Percentiles rank a stretch among this genome's conserved stretches.
These are phyloP conservation scores for Quadriops clusia DNA, from an alignment of 2,888 invertebrate genomes.

Conservation along the genomic window DNA sequence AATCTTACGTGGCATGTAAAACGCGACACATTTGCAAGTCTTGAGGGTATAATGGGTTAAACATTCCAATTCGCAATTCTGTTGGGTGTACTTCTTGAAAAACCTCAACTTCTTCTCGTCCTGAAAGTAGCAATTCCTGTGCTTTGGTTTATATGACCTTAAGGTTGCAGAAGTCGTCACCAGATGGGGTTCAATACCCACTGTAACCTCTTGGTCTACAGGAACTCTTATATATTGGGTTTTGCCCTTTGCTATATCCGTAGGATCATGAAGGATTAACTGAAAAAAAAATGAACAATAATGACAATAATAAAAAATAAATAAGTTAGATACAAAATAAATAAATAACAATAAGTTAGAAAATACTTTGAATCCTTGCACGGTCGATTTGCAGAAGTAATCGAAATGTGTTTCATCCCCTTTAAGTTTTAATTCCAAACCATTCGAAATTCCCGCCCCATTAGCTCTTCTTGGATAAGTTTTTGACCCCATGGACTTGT, in stretches of 20 bases:
- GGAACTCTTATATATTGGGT: slow-evolving; percentile 61
- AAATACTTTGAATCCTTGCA: slow-evolving; percentile 67
- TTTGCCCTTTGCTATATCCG: slow-evolving; percentile 53
- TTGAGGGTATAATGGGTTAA: slow-evolving; percentile 52
- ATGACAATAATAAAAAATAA: slow-evolving; percentile 43
- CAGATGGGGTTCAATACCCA: slow-evolving; percentile 62
- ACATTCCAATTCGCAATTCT: slow-evolving; percentile 63
- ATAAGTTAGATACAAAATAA: not conserved
- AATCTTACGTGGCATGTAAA: slow-evolving; percentile 51
- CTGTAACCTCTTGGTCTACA: slow-evolving; percentile 56
- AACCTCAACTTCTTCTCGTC: slow-evolving; percentile 50
- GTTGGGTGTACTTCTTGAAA: slow-evolving; percentile 59
- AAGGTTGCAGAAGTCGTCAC: slow-evolving; percentile 60
- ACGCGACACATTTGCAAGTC: slow-evolving; percentile 56
- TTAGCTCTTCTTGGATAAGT: slow-evolving; percentile 58
- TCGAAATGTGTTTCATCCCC: slow-evolving; percentile 51
- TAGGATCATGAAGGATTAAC: slow-evolving; percentile 57
- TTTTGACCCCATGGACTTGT: slow-evolving; percentile 35
- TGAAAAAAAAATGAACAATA: too few species aligned
- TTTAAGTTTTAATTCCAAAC: slow-evolving; percentile 49
- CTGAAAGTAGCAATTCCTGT: slow-evolving; percentile 59
- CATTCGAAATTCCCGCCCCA: slow-evolving; percentile 54
- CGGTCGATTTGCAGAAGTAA: slow-evolving; percentile 58
- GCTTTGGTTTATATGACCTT: slow-evolving; percentile 48
- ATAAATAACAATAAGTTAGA: too few species aligned